Percentiles rank a stretch among this genome's conserved stretches.
phyloP scores from a whole-genome alignment of 1,140 invertebrate genomes.

The Drosophila sechellia region DNA sequence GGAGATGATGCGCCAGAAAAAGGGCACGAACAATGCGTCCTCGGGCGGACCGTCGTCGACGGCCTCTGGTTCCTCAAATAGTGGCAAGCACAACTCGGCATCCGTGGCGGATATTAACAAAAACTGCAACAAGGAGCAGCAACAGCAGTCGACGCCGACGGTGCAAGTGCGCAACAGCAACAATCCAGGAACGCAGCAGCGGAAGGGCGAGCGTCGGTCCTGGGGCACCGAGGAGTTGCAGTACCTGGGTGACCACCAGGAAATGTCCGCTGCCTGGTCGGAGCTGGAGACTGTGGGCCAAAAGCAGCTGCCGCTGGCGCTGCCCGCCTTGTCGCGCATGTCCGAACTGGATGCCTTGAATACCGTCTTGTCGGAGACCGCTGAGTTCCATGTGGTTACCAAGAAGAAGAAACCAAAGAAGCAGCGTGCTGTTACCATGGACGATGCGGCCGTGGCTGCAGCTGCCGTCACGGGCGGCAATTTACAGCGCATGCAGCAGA shows the following conservation, averaged over 20 bases:
- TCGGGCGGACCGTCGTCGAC: constrained; percentile 7
- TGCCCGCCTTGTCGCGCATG: constrained; percentile 58
- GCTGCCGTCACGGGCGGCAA: constrained; percentile 62
- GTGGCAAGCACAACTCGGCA: constrained; percentile 60
- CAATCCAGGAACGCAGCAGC: constrained; percentile 18
- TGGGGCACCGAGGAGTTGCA: constrained; percentile 87
- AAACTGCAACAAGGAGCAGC: constrained; percentile 62
- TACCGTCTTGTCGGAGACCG: constrained; percentile 83
- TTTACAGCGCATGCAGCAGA: constrained; percentile 69
- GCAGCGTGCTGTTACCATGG: constrained; percentile 85
- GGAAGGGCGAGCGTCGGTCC: constrained; percentile 86
- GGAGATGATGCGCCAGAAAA: constrained; percentile 84
- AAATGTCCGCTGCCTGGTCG: constrained; percentile 31
- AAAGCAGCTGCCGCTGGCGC: constrained; percentile 18
- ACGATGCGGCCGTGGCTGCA: constrained; percentile 68
- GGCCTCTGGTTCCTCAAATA: constrained; percentile 3
- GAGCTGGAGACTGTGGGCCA: constrained; percentile 17
- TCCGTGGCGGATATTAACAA: constrained; percentile 66
- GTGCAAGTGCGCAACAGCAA: constrained; percentile 24
- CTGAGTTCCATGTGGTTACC: constrained; percentile 89
- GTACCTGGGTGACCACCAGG: constrained; percentile 65
- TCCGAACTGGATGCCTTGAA: constrained; percentile 70
- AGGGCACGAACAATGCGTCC: constrained; percentile 17
- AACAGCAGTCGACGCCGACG: constrained; percentile 10
- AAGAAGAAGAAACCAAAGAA: constrained; percentile 90